Evolutionary conservation across 1,140 invertebrate species (phyloP).

Genomic region (Pollicipes pollicipes): DNA sequence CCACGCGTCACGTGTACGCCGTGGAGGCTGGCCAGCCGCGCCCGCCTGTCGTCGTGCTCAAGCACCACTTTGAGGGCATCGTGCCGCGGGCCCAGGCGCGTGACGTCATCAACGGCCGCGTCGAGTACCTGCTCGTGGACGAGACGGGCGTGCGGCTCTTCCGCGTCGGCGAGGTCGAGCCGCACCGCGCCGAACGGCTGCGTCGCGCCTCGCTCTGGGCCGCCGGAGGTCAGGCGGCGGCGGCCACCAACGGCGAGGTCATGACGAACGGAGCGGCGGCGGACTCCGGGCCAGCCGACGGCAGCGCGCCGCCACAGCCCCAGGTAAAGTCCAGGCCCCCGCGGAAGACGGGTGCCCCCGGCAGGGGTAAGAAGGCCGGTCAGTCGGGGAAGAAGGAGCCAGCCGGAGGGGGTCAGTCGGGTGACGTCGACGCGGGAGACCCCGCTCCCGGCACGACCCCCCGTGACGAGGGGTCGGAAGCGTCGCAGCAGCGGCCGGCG

Average conservation of each 20-base stretch:
- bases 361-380: too few relatives aligned
- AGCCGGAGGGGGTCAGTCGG: too few relatives aligned
- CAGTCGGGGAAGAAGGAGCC: too few relatives aligned
- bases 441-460: too few relatives aligned
- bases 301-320: too few relatives aligned
- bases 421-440: too few relatives aligned
- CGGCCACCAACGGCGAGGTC: background rate
- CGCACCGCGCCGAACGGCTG: background rate
- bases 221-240: too few relatives aligned
- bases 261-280: background rate
- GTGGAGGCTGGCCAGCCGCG: background rate
- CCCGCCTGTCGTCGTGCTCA: background rate
- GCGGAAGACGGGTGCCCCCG: too few relatives aligned
- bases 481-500: too few relatives aligned
- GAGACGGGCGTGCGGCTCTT: background rate
- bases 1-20: background rate
- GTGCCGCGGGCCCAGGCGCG: background rate
- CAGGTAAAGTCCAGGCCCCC: background rate
- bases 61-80: constrained; percentile 1
- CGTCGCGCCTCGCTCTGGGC: background rate
- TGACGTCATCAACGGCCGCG: background rate
- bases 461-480: too few relatives aligned
- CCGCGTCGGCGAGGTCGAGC: background rate
- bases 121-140: constrained; percentile 1
- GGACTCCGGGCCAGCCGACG: too few relatives aligned